phyloP scores from a whole-genome alignment of 2,888 invertebrate species.

The Neoscelio sp. region DNA sequence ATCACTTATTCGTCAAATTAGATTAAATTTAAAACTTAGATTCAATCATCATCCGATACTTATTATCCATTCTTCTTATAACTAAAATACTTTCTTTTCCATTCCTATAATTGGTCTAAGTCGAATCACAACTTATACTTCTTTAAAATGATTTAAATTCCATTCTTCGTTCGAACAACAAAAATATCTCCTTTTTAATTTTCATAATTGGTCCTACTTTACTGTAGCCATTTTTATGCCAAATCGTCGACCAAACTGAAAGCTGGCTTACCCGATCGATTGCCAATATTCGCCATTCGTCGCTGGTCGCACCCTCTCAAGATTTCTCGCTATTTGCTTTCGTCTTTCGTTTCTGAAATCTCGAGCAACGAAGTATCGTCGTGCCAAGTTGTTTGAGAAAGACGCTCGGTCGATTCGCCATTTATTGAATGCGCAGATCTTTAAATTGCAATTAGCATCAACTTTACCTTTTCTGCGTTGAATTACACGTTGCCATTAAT shows the following conservation, averaged over 20 bases:
- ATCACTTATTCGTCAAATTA: too few species aligned
- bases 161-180: too few species aligned
- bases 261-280: constrained; percentile 24
- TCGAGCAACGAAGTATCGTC: constrained; percentile 4
- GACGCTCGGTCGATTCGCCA: constrained; percentile 15
- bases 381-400: constrained; percentile 33
- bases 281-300: constrained; percentile 24
- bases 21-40: too few species aligned
- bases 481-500: constrained; percentile 55
- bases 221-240: not conserved
- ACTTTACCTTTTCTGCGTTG: constrained; percentile 37
- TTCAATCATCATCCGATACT: too few species aligned
- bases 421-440: constrained; percentile 51
- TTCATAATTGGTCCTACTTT: constrained; percentile 7
- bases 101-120: too few species aligned
- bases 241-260: constrained; percentile 3
- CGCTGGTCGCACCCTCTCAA: constrained; percentile 8
- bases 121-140: too few species aligned
- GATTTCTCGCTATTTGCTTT: constrained; percentile 13
- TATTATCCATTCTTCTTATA: too few species aligned
- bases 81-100: too few species aligned
- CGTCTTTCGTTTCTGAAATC: constrained; percentile 14
- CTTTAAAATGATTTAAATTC: too few species aligned
- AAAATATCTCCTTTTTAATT: too few species aligned
- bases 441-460: constrained; percentile 57